Conservation (phyloP, 2,888 invertebrate species). For the Synanthedon vespiformis region DNA sequence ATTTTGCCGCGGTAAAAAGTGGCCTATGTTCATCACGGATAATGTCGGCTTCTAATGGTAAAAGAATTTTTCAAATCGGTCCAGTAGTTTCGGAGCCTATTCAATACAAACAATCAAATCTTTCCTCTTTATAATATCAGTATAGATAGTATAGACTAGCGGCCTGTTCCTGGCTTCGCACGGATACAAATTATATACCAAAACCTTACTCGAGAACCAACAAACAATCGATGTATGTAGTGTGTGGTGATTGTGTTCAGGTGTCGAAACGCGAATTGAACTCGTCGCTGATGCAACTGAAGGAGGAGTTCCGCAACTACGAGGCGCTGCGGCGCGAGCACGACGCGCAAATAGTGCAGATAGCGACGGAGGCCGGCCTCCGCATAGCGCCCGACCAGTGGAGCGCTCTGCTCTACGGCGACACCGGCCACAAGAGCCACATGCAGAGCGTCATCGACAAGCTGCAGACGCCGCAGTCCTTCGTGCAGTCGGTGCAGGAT, state of each 20-base stretch:
- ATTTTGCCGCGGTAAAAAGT: too few relatives aligned
- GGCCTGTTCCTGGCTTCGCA: too few relatives aligned
- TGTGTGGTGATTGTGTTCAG: conserved; percentile 38
- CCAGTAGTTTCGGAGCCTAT: too few relatives aligned
- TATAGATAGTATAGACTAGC: too few relatives aligned
- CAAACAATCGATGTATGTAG: too few relatives aligned
- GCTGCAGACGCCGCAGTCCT: conserved; percentile 93
- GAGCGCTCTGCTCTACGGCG: conserved; percentile 96
- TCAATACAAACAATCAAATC: too few relatives aligned
- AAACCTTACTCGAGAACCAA: too few relatives aligned
- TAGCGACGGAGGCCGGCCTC: conserved; percentile 96
- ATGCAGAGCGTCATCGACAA: conserved; percentile 93
- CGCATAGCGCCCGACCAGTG: conserved; percentile 98
- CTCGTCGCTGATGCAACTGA: conserved; percentile 97
- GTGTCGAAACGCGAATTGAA: conserved; percentile 96
- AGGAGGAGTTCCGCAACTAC: conserved; percentile 96
- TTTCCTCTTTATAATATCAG: too few relatives aligned
- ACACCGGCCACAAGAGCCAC: conserved; percentile 94
- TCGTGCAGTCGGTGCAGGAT: conserved; percentile 91
- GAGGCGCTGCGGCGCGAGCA: conserved; percentile 94
- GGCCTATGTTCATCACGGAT: too few relatives aligned
- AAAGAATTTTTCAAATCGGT: too few relatives aligned
- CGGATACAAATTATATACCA: too few relatives aligned
- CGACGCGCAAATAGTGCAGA: conserved; percentile 98
- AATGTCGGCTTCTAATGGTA: too few relatives aligned